Evolutionary conservation across 2,113 vertebrate species (phyloP), one percentile per base, ranked within the genome.

Genomic region (Emydura subglobosa): DNA sequence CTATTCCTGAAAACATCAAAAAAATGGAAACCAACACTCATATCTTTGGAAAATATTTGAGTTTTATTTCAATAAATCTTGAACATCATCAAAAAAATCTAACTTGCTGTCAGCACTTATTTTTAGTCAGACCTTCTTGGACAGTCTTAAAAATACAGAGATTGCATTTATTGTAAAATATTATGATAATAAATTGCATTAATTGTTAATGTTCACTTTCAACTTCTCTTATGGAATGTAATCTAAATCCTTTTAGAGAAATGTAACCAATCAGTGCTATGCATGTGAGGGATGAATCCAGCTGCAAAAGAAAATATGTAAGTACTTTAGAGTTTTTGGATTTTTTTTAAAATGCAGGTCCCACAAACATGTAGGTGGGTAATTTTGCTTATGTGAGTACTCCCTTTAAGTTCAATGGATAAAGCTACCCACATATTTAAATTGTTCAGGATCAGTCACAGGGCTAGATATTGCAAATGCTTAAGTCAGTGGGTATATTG

Each of bases 161-260:
- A 94, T 94, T 93, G 25, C 74, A 21, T 65, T 47, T 83, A 54
- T 57, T 96, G 94, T 61, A 91, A 91, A 93, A 89, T 9, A 87
- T 85, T 84, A 94, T 89, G 80, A 94, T 96, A 96, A 97, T 96
- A 80, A 96, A 97, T 95, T 96, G 88, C 95, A 97, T 97, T 94
- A 97, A 97, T 97, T 95, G 95, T 97, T 97, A 96, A 97, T 97
- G 95, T 61, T 92, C 54, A 21, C 51, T 95, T 87, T 94, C 84
- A 51, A 19, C 59, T 57, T 82, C 80, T n/a, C 76, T 91, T 90
- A 82, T 54, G 59, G 95, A 92, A 61, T 12, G 74, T 29, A 68
- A 19, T 49, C 68, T 76, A 85, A 89, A 76, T 79, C 51, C 53
- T 87, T 94, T 51, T 79, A 22, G 39, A 13, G 55, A 51, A 84